These are phyloP conservation scores for Hippocampus guttulatus DNA, from an alignment of 2,113 vertebrate species.

Conservation along the genomic window DNA sequence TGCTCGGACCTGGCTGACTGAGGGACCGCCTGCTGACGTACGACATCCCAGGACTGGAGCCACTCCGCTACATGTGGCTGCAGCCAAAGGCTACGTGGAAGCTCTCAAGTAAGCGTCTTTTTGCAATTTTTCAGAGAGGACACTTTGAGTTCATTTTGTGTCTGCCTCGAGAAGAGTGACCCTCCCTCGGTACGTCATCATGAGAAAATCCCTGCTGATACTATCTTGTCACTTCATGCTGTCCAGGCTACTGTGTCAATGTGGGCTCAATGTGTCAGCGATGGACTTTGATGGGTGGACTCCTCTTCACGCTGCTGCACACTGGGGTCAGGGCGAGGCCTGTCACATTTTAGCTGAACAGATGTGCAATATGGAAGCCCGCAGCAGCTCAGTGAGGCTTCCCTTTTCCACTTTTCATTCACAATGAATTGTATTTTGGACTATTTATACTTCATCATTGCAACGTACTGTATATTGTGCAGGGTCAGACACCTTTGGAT, in stretches of 20 bases:
- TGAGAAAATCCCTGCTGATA: neutral
- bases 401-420: neutral
- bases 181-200: neutral
- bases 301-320: conserved; percentile 87
- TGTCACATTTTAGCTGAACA: conserved; percentile 86
- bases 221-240: neutral
- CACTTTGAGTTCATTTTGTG: neutral
- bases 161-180: neutral
- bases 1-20: conserved; percentile 83
- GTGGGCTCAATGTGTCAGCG: conserved; percentile 83
- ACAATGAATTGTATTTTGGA: neutral
- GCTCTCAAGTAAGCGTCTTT: conserved; percentile 81
- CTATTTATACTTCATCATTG: neutral
- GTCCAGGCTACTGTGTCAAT: conserved; percentile 85
- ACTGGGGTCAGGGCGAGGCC: conserved; percentile 91
- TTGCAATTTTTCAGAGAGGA: neutral
- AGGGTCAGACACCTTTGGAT: conserved; percentile 89
- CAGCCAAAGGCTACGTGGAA: conserved; percentile 90
- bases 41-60: conserved; percentile 83
- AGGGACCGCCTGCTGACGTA: conserved; percentile 76
- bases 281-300: conserved; percentile 91
- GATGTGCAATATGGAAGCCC: conserved; percentile 88
- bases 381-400: conserved; percentile 84
- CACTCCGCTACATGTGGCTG: conserved; percentile 88
- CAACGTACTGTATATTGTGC: neutral